phyloP scores from a whole-genome alignment of 92 coral and sea anemone species.

The Zoanthus solanderi region DNA sequence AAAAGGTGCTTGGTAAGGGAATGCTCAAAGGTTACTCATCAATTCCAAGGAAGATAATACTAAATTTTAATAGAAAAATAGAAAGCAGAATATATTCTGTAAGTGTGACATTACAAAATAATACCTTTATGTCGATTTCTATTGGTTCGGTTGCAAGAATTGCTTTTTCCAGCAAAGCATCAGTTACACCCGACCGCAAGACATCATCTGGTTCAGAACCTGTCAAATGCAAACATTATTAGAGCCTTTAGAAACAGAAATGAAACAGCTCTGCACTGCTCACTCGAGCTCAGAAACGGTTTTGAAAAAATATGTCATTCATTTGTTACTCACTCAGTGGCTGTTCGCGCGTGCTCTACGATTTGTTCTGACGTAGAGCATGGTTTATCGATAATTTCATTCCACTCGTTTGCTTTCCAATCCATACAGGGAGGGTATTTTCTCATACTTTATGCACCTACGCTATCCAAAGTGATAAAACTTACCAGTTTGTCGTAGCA shows the following conservation, averaged over 20 bases:
- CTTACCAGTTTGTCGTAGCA: constrained; percentile 92
- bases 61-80: background rate
- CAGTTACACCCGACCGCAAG: constrained; percentile 88
- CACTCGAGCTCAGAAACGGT: too few relatives aligned
- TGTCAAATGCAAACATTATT: constrained; percentile 26
- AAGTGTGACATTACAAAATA: background rate
- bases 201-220: constrained; percentile 85
- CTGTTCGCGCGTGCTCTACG: too few relatives aligned
- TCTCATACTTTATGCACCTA: background rate
- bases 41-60: too few relatives aligned
- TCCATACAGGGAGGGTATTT: too few relatives aligned
- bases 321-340: too few relatives aligned
- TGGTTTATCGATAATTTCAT: too few relatives aligned
- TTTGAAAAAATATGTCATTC: too few relatives aligned
- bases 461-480: background rate
- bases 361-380: too few relatives aligned
- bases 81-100: background rate
- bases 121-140: constrained; percentile 92
- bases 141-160: constrained; percentile 77
- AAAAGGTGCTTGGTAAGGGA: too few relatives aligned
- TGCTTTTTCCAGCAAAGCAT: constrained; percentile 86
- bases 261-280: too few relatives aligned
- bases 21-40: too few relatives aligned
- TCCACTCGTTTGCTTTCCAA: too few relatives aligned
- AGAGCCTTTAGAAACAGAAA: background rate